Conservation (phyloP, 2,888 invertebrate species). For the Enchytraeus crypticus region DNA sequence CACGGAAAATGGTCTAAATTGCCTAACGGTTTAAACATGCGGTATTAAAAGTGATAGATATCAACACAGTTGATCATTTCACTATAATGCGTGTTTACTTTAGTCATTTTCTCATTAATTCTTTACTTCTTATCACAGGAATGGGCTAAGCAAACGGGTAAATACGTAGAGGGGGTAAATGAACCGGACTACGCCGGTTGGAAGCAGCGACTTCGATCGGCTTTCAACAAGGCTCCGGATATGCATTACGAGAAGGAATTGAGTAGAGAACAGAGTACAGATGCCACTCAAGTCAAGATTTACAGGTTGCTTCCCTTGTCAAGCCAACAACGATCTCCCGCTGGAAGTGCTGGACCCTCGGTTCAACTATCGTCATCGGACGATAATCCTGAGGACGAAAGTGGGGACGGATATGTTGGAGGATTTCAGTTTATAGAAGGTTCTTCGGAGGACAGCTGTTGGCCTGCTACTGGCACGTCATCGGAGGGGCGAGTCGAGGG, state of each 20-base stretch:
- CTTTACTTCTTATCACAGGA: background rate
- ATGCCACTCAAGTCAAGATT: background rate
- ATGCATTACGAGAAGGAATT: background rate
- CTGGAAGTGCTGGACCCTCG: background rate
- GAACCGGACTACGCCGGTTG: background rate
- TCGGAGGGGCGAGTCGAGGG: too few species aligned
- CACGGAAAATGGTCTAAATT: too few species aligned
- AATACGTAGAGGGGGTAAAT: background rate
- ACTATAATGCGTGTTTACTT: too few species aligned
- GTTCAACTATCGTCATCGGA: background rate
- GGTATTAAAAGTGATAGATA: too few species aligned
- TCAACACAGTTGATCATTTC: too few species aligned
- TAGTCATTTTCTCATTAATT: too few species aligned
- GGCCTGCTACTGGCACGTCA: too few species aligned
- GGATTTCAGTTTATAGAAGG: too few species aligned
- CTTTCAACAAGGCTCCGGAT: background rate
- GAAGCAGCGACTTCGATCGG: background rate
- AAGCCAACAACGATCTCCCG: background rate
- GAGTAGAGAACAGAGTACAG: background rate
- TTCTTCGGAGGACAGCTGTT: too few species aligned
- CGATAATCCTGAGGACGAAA: background rate
- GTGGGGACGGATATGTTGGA: too few species aligned
- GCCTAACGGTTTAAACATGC: too few species aligned
- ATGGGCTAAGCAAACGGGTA: background rate
- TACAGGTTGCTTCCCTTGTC: background rate